Evolutionary conservation across 2,888 invertebrate species (phyloP), one percentile per base, ranked within the genome.

Genomic region (Oxystoma pomonae): DNA sequence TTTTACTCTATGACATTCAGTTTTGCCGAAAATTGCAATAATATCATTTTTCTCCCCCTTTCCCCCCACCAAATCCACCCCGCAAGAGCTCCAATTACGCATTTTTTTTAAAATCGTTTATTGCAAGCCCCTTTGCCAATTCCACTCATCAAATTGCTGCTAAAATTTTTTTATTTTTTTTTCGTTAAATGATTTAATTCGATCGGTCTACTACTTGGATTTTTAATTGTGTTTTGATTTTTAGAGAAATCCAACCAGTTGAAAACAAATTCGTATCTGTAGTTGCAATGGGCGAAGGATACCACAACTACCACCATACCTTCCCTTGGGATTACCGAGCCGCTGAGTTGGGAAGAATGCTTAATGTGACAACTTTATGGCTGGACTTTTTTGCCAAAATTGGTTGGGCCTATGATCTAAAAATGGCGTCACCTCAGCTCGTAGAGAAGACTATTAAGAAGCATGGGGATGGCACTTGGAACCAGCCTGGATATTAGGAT

Each of bases 311-410:
- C 78, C 93, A 94, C 75, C 93, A 94, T 80, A 83, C 85, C 0
- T 93, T 92, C 83, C 93, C 93, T 7, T 91, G 90, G 87, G 92
- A 93, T 75, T 93, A 93, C 83, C 88, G 90, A 75, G 90, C 92
- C 1, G 88, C 91, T n/a, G 93, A 93, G 76, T 84, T 90, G 50
- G 91, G 72, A 21, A 65, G 66, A 20, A 21, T n/a, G 16, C 79
- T 89, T 17, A 94, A 94, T 76, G 81, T 89, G 70, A 91, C 92
- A 0, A 90, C 91, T 0, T 81, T 83, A 9, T 90, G 92, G 77
- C 90, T 94, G 70, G 91, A 94, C 76, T 84, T 90, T 74, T 91
- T 91, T 80, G 89, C 91, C 16, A 87, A 86, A 76, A 81, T 95
- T 68, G 96, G 96, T 18, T 91, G 90, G 88, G 94, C 92, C 0